Conservation (phyloP, 2,888 invertebrate species). For the Xanthia icteritia region DNA sequence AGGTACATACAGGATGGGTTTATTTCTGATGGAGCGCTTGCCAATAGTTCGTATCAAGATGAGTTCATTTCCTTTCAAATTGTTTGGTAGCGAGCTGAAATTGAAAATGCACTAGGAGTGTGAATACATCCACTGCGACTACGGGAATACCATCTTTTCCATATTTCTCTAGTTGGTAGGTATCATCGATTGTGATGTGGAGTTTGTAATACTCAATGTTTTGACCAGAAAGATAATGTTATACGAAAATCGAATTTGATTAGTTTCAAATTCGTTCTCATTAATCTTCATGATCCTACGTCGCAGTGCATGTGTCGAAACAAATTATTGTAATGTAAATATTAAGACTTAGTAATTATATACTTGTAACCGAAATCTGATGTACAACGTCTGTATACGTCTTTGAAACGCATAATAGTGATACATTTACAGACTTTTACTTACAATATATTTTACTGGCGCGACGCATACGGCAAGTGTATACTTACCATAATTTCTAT, state of each 20-base stretch:
- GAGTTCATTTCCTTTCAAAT: constrained; percentile 56
- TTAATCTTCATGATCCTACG: constrained; percentile 43
- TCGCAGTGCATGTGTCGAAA: constrained; percentile 67
- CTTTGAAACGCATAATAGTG: constrained; percentile 79
- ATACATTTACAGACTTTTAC: constrained; percentile 76
- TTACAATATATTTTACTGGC: constrained; percentile 76
- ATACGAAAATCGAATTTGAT: constrained; percentile 58
- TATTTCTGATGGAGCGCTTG: constrained; percentile 61
- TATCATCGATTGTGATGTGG: constrained; percentile 49
- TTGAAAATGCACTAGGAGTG: constrained; percentile 50
- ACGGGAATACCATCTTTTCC: constrained; percentile 49
- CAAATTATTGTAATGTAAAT: constrained; percentile 79
- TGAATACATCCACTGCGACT: constrained; percentile 61
- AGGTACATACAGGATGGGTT: constrained; percentile 54
- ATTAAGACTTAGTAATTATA: constrained; percentile 78
- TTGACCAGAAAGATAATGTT: constrained; percentile 63
- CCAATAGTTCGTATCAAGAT: constrained; percentile 53
- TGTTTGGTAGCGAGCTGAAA: constrained; percentile 52
- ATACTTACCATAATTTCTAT: constrained; percentile 63
- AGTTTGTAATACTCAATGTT: constrained; percentile 61
- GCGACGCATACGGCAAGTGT: constrained; percentile 70
- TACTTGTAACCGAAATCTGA: constrained; percentile 86
- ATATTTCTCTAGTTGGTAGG: constrained; percentile 59
- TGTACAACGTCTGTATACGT: constrained; percentile 90
- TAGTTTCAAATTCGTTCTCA: constrained; percentile 55